Evolutionary conservation across 2,888 invertebrate genomes (phyloP).

Genomic region (Eumacrocentrus americanus): DNA sequence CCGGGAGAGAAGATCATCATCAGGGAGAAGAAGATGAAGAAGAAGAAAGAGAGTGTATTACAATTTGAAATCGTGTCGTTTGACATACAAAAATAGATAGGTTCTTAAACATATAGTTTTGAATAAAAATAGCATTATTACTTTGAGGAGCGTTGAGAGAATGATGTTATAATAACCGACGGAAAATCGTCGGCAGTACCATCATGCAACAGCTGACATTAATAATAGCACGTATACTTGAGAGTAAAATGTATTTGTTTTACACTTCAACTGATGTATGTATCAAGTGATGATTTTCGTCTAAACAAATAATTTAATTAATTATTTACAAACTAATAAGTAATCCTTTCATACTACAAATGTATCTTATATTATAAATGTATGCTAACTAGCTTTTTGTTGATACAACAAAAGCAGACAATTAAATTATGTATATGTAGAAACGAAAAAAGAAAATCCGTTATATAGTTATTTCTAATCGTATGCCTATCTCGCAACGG

Average conservation of each 20-base stretch:
- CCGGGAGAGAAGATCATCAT: too few relatives aligned
- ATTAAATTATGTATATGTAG: neutral
- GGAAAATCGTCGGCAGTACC: conserved; percentile 14
- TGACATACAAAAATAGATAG: conserved; percentile 16
- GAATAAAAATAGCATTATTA: conserved; percentile 29
- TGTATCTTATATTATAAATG: too few relatives aligned
- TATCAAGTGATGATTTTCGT: neutral
- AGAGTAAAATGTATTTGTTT: too few relatives aligned
- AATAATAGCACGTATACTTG: conserved; percentile 29
- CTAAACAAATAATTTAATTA: too few relatives aligned
- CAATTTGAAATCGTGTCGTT: conserved; percentile 7
- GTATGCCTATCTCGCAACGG: conserved; percentile 28
- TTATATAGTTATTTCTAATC: conserved; percentile 15
- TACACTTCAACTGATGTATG: neutral
- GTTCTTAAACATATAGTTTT: conserved; percentile 17
- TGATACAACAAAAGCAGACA: too few relatives aligned
- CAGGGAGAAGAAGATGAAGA: too few relatives aligned
- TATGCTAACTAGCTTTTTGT: too few relatives aligned
- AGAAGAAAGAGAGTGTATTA: neutral
- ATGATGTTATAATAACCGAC: conserved; percentile 30
- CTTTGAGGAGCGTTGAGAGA: conserved; percentile 24
- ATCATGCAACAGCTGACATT: conserved; percentile 29
- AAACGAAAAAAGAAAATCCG: conserved; percentile 7
- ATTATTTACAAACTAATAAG: too few relatives aligned
- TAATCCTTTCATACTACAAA: too few relatives aligned